Evolutionary conservation across 2,888 invertebrate genomes (phyloP), one percentile per base, ranked within the genome.

Genomic region (Pteria penguin): DNA sequence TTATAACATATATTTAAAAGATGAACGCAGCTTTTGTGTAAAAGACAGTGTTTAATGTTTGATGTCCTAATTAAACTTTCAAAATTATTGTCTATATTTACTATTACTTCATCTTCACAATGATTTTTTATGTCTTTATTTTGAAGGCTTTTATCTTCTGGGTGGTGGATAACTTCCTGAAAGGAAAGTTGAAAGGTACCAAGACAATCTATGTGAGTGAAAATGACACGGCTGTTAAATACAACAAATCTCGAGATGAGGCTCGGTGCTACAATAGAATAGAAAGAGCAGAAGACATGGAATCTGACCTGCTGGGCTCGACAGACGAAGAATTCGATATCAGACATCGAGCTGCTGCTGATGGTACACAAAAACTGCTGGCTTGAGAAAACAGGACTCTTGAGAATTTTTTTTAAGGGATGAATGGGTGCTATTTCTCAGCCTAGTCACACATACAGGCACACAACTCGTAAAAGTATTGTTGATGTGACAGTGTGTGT

Each of bases 91-190:
- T 36, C 8, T 36, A 36, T 14, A 11, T 36, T 36, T 11, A 36
- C 5, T 5, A 11, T 36, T 36, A 36, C 5, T 36, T 36, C 45
- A 5, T 11, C 45, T 14, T 36, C 45, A 36, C 45, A 36, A 14
- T n/a, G n/a, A n/a, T n/a, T n/a, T n/a, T n/a, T n/a, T n/a, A n/a
- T n/a, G n/a, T n/a, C n/a, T n/a, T n/a, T n/a, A n/a, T n/a, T n/a
- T n/a, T n/a, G n/a, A n/a, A 96, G 96, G 95, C 96, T 84, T 93
- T 96, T 89, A 96, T 96, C 94, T 96, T 96, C 93, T 96, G 96
- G 96, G 95, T 96, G 82, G 96, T 96, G 0, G 96, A 96, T 92
- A 96, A 96, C 92, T 96, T 96, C 93, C 93, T 96, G 67, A 96
- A 96, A 95, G 94, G 88, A 45, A 88, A 86, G 69, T 83, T 87